These are phyloP conservation scores for Cetonia aurata DNA, from an alignment of 2,888 invertebrate genomes.

Conservation along the genomic window DNA sequence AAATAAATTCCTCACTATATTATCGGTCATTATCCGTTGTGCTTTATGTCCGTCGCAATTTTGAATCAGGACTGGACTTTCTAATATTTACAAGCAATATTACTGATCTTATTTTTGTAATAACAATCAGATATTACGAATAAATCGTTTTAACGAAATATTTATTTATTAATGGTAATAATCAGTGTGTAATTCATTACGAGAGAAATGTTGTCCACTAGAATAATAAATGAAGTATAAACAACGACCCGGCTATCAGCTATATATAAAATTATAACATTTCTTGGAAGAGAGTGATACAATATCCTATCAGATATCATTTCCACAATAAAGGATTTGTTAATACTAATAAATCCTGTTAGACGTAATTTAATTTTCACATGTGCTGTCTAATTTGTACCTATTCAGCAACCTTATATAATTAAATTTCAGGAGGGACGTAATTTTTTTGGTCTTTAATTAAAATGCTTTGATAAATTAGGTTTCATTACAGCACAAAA, in stretches of 20 bases:
- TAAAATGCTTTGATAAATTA: constrained; percentile 23
- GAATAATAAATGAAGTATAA: constrained; percentile 30
- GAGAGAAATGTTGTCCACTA: constrained; percentile 22
- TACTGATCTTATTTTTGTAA: no score
- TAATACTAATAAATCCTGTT: no score
- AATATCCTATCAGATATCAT: no score
- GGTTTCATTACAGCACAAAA: constrained; percentile 8
- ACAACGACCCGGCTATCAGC: constrained; percentile 21
- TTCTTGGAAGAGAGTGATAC: constrained; percentile 16
- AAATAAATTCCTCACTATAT: constrained; percentile 31
- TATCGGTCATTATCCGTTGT: constrained; percentile 24
- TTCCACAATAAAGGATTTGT: no score
- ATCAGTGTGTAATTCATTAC: constrained; percentile 15
- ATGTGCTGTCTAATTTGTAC: no score
- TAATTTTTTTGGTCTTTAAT: constrained; percentile 9
- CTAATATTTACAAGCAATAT: neutral
- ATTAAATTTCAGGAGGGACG: no score
- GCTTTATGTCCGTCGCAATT: constrained; percentile 11
- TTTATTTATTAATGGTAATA: neutral
- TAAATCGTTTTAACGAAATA: neutral
- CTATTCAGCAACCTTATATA: no score
- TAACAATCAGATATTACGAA: neutral
- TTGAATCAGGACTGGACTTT: constrained; percentile 17
- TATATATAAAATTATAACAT: constrained; percentile 1
- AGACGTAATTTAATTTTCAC: no score